Evolutionary conservation across 2,113 vertebrate genomes (phyloP), one percentile per base, ranked within the genome.

Genomic region (Nanorana parkeri): DNA sequence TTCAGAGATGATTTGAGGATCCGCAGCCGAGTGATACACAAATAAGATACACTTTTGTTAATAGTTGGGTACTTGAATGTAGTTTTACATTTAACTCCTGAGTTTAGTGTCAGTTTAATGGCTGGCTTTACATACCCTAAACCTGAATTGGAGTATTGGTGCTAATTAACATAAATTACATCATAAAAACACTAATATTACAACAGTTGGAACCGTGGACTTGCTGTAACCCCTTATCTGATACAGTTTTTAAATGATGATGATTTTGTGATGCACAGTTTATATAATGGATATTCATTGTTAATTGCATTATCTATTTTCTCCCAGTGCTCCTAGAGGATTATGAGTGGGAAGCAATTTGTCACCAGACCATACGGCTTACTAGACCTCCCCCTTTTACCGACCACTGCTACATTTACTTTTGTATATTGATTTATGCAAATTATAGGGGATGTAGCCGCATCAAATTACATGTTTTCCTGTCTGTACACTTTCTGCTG

Each of bases 341-440:
- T 74, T 81, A 81, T 29, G 60, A 67, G 69, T 74, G 69, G 80
- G 69, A 81, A 81, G 80, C 29, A 66, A 73, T 81, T 74, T 74
- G 61, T 81, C 80, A 81, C 80, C 41, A 23, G 69, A 41, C 58
- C 68, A 23, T 75, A 74, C n/a, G 23, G 61, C 51, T 36, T 66
- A 20, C 56, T 81, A 66, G 13, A 56, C 21, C 78, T 73, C 60
- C 51, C 54, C 23, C 51, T 19, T 28, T 21, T 60, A 36, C 51
- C 15, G 68, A 52, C 58, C 36, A 54, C 79, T 74, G 69, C 16
- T 58, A 52, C 80, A 75, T 74, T 81, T 81, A 73, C 79, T 74
- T 74, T 67, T 75, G 52, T 66, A 54, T 81, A 75, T 81, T 81
- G 80, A 81, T 81, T 81, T 81, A 81, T 81, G 80, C 23, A 81